Base-by-base conservation (phyloP, 2,113 vertebrate species). In the Haemorhous mexicanus region DNA sequence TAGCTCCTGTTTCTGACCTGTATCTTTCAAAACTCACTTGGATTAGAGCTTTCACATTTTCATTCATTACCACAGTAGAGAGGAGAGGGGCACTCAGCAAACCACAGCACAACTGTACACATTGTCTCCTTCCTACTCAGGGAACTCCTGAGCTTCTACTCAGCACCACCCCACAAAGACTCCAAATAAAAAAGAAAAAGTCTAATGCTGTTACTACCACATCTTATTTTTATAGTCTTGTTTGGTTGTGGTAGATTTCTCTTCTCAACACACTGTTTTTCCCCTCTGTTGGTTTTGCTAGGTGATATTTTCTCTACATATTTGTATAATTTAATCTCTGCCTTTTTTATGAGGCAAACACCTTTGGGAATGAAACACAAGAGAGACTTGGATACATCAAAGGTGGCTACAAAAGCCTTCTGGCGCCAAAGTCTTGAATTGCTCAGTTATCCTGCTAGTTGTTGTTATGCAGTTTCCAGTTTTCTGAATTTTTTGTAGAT, bases 401-500 rank as follows among this genome's bases (percentile, higher is more conserved):
- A 92, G 55, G 88, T n/a, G 50, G 75, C 72, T 88, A 47, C 58
- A 77, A 58, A 73, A 94, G 17, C 7, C 75, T 79, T 58, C 61
- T 92, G 70, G 70, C 94, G 47, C 53, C 66, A 44, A 62, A 92
- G 61, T 7, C 84, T 78, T 87, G 63, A 79, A 70, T 5, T 76
- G 92, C 59, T 86, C 19, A 19, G 68, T 62, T 73, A 58, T 12
- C 77, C 87, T 92, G 58, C 77, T 84, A 59, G 73, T 44, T 86
- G 58, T 41, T 90, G 83, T 96, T 88, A 96, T 41, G 35, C 46
- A 33, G 64, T 82, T 97, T 76, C 80, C 81, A 93, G 78, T 92
- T 93, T 56, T 84, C 77, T 87, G 88, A 49, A 61, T 92, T 84
- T 97, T 96, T 95, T 66, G 77, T 52, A 67, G 76, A 84, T 95